A percentile compares a stretch with the other conserved stretches of the same genome.
Conservation (phyloP, 2,113 vertebrate species). For the Malurus cyaneus region DNA sequence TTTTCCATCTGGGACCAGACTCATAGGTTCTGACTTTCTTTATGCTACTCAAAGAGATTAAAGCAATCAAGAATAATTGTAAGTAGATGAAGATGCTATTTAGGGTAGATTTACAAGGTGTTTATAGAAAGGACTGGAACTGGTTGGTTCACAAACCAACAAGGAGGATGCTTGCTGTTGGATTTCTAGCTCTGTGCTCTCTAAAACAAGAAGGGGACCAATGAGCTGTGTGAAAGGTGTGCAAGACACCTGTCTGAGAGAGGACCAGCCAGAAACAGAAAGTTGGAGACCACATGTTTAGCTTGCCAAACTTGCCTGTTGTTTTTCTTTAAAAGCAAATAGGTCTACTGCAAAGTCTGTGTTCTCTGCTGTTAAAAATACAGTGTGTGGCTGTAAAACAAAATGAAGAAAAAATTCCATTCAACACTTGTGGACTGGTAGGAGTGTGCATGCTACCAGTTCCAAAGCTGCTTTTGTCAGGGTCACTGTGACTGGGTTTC, state of each 20-base stretch:
- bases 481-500: rapidly evolving
- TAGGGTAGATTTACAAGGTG: background rate
- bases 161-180: background rate
- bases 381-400: background rate
- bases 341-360: background rate
- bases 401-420: background rate
- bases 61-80: background rate
- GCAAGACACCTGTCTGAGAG: background rate
- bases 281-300: background rate
- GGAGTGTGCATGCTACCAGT: background rate
- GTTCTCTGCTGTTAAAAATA: background rate
- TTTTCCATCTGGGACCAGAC: background rate
- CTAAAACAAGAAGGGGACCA: background rate
- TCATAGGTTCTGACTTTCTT: background rate
- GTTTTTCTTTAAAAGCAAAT: background rate
- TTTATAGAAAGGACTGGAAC: background rate
- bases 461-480: background rate
- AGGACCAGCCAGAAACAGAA: background rate
- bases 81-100: background rate
- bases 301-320: background rate
- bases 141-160: background rate
- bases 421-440: background rate
- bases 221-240: background rate
- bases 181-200: background rate
- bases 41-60: background rate